Evolutionary conservation across 2,797 vertebrate genomes (phyloP).

Genomic region (Acestrorhynchus altus): DNA sequence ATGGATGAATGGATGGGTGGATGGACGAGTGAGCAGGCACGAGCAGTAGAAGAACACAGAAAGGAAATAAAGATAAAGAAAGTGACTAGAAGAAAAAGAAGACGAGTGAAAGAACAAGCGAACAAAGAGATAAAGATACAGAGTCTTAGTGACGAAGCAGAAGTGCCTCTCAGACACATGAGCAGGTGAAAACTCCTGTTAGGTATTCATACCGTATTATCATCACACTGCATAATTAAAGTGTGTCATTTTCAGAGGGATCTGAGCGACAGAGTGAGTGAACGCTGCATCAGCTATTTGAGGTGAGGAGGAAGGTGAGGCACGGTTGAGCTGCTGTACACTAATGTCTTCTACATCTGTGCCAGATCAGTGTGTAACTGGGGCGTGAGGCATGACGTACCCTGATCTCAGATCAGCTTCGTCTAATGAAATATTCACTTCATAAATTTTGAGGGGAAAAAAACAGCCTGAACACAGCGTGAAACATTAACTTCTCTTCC

Average conservation of each 20-base stretch:
- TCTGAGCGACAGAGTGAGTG: not conserved
- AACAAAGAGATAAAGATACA: not conserved
- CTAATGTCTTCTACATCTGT: not conserved
- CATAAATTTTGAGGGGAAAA: not conserved
- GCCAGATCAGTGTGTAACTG: slow-evolving; percentile 1
- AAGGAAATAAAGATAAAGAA: too few relatives aligned
- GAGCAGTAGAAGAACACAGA: too few relatives aligned
- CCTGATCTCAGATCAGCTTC: not conserved
- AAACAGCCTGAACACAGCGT: not conserved
- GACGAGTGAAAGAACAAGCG: slow-evolving; percentile 38
- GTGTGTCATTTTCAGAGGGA: not conserved
- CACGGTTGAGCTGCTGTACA: not conserved
- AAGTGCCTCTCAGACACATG: not conserved
- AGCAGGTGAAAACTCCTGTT: not conserved
- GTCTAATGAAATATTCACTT: slow-evolving; percentile 5
- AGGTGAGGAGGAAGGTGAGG: not conserved
- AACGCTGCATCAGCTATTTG: not conserved
- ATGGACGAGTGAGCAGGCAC: too few relatives aligned
- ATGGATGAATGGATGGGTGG: too few relatives aligned
- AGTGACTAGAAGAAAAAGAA: slow-evolving; percentile 38
- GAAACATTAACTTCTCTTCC: not conserved
- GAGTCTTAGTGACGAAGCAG: not conserved
- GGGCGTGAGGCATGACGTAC: not conserved
- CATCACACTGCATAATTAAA: not conserved
- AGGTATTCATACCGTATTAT: not conserved